Percentiles rank a stretch among this genome's conserved stretches.
Evolutionary conservation across 2,888 invertebrate species (phyloP).

Genomic region (Glyphotaelius pellucidus): DNA sequence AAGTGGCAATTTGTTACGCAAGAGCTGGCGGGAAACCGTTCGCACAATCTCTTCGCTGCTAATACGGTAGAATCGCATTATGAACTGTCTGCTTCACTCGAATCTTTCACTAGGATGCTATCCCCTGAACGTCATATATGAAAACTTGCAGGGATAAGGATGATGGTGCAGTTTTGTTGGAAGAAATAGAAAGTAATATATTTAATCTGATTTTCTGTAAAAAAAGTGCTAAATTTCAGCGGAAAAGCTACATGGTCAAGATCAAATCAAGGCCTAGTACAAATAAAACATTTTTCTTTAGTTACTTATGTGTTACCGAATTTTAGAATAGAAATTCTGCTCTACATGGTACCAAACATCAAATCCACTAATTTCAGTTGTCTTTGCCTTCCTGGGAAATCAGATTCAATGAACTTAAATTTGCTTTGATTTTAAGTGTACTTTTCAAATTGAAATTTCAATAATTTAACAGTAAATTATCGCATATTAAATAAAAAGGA

Average conservation of each 20-base stretch:
- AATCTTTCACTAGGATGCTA: constrained; percentile 30
- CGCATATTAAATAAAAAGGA: no score
- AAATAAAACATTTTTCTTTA: not conserved
- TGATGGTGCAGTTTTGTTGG: not conserved
- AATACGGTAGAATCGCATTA: constrained; percentile 62
- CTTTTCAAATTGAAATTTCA: no score
- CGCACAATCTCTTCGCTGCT: constrained; percentile 30
- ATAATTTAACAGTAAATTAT: no score
- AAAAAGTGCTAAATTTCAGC: not conserved
- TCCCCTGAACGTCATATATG: constrained; percentile 11
- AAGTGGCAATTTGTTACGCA: constrained; percentile 45
- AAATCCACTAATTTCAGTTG: no score
- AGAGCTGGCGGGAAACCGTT: constrained; percentile 30
- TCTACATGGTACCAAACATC: no score
- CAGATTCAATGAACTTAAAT: no score
- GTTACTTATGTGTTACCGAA: no score
- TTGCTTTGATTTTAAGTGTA: no score
- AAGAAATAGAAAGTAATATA: not conserved
- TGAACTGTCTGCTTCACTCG: constrained; percentile 64
- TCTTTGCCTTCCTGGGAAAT: no score
- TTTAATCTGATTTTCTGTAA: not conserved
- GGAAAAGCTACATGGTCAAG: not conserved
- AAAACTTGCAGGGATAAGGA: not conserved
- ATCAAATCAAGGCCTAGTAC: not conserved
- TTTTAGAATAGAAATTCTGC: no score